Base-by-base conservation (phyloP, 2,888 invertebrate genomes). In the Cantharis rufa region DNA sequence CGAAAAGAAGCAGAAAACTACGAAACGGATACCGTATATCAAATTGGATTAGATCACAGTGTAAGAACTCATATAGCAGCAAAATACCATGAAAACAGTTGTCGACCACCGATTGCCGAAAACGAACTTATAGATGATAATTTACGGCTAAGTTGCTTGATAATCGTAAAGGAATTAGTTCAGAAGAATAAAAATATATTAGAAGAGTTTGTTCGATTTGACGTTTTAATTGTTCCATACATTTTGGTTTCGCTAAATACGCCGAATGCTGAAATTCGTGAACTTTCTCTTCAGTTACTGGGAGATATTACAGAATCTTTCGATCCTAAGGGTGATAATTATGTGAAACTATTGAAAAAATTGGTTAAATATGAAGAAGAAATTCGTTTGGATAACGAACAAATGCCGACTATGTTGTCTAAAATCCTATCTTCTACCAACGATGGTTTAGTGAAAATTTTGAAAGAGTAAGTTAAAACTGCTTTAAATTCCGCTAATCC, bases 371-470 rank as follows among this genome's bases (percentile, higher is more conserved):
- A 91, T 64, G 88, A 88, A 78, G 88, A 90, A 73, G 95, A 94
- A 84, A 88, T 95, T 62, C 80, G 90, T 27, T 85, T 93, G 78
- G 95, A 95, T 82, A 87, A 90, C 61, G 91, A 93, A 79, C 94
- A 95, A 84, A 86, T 94, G 15, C 89, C 91, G 0, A 87, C 93
- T 62, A 88, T 92, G 16, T 84, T 95, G 1, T 92, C 91, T 80
- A 92, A 91, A 11, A 87, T 93, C 73, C 81, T 94, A 0, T 91
- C 90, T 0, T 90, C 91, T 81, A 72, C 69, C 27, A 64, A 62
- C 13, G 69, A 48, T 63, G 80, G 81, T 21, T 72, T 90, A 5
- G 88, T 89, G 64, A 83, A 84, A 18, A 80, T 84, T 24, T 79
- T 86, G 63, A 79, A 84, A 10, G 28, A 75, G 15, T 77, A 87